Base-by-base conservation (phyloP, 2,888 invertebrate species). In the Leptinotarsa haldemani region DNA sequence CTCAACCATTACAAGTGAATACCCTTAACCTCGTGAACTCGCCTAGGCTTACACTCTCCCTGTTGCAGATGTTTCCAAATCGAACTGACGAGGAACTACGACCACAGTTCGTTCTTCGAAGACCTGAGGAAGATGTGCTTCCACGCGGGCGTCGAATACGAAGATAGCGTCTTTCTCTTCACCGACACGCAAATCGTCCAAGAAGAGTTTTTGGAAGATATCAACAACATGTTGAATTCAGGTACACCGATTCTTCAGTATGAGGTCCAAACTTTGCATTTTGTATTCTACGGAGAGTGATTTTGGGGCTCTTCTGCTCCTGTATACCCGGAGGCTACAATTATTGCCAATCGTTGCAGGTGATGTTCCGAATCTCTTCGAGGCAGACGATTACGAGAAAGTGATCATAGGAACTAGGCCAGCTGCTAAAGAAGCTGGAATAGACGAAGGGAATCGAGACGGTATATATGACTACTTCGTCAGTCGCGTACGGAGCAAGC, bases 321-420 rank as follows among this genome's bases (percentile, higher is more conserved):
- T 63, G 65, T 64, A 52, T 20, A 22, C 12, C 61, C 20, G 3
- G 46, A 80, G 20, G 47, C 20, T 81, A 53, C 22, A 40, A 20
- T 47, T 1, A 50, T 16, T 50, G 50, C 15, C 15, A 50, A 50
- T 16, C 50, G 5, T 78, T 81, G 18, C 80, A 93, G 93, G 95
- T 65, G 97, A 97, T 85, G 96, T 97, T 1, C 97, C 97, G 0
- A 97, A 96, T 88, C 88, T 97, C n/a, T 96, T 94, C 82, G 95
- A 95, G 82, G 91, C 94, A 0, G 97, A 97, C 50, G 94, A 96
- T 72, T 93, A 93, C 83, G 97, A 97, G 82, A 93, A 93, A 83
- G 91, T 95, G 0, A 94, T 97, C 78, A 92, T 93, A 16, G 94
- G 92, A 0, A 92, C 93, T 71, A 90, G 96, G 15, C 90, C 91